phyloP scores from a whole-genome alignment of 2,888 invertebrate species.

The Erynnis tages region DNA sequence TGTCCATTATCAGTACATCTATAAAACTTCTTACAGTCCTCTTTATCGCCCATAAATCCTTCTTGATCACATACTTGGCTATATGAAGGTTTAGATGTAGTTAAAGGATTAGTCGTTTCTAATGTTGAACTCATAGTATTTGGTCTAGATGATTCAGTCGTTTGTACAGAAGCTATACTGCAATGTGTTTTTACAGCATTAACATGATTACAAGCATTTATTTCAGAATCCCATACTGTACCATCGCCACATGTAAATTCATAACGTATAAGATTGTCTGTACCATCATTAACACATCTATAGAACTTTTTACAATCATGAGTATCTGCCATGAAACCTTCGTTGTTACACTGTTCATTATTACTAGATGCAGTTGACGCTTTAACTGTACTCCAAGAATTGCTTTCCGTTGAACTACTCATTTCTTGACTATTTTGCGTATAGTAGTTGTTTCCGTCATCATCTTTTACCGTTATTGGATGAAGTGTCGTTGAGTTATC shows the following conservation, averaged over 20 bases:
- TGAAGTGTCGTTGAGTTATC: slow-evolving; percentile 28
- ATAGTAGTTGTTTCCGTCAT: slow-evolving; percentile 15
- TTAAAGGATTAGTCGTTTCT: slow-evolving; percentile 1
- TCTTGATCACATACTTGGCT: slow-evolving; percentile 69
- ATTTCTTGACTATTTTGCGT: slow-evolving; percentile 25
- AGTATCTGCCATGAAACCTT: slow-evolving; percentile 17
- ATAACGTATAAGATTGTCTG: slow-evolving; percentile 78
- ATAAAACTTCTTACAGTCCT: slow-evolving; percentile 88
- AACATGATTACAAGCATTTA: slow-evolving; percentile 79
- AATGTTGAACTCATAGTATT: not conserved
- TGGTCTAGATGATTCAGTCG: not conserved
- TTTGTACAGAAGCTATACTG: slow-evolving; percentile 8
- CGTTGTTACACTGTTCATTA: slow-evolving; percentile 1
- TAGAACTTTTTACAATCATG: slow-evolving; percentile 88
- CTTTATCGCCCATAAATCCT: slow-evolving; percentile 86
- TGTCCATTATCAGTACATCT: slow-evolving; percentile 85
- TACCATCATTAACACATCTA: slow-evolving; percentile 84
- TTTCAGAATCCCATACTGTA: slow-evolving; percentile 81
- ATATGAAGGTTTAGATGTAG: slow-evolving; percentile 5
- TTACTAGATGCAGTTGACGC: not conserved
- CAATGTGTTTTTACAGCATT: slow-evolving; percentile 10
- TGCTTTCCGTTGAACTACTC: slow-evolving; percentile 8
- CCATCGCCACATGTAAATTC: slow-evolving; percentile 85
- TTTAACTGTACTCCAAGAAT: slow-evolving; percentile 1
- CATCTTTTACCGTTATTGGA: slow-evolving; percentile 22